phyloP scores from a whole-genome alignment of 2,113 vertebrate genomes.

The Leptocoma aspasia region DNA sequence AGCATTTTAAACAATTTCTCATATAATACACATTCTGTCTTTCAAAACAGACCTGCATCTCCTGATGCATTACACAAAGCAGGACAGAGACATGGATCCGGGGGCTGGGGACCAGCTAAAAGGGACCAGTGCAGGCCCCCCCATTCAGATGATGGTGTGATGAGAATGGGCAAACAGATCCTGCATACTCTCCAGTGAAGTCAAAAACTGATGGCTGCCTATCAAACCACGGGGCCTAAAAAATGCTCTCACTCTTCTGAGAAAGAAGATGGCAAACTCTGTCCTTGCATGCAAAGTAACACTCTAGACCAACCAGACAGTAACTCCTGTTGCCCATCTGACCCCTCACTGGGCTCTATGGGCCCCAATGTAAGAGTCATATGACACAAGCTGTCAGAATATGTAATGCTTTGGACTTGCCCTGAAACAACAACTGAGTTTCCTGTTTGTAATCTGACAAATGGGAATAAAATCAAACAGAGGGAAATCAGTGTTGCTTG shows the following conservation, averaged over 20 bases:
- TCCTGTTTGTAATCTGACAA: not conserved
- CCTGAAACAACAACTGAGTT: not conserved
- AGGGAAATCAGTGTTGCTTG: not conserved
- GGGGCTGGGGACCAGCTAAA: not conserved
- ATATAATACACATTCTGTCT: not conserved
- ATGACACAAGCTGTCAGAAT: not conserved
- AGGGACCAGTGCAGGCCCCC: not conserved
- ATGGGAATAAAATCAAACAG: not conserved
- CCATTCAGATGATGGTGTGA: not conserved
- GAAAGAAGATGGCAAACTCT: not conserved
- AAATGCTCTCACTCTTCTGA: not conserved
- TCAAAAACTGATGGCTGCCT: not conserved
- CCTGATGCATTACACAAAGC: not conserved
- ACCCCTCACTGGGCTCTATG: not conserved
- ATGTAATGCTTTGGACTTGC: not conserved
- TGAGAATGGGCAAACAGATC: not conserved
- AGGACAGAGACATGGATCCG: rapidly evolving
- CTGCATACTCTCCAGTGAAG: not conserved
- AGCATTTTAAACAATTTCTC: not conserved
- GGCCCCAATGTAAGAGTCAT: rapidly evolving
- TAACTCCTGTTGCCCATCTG: not conserved
- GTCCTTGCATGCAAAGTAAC: not conserved
- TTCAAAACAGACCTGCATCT: not conserved
- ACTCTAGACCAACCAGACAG: not conserved
- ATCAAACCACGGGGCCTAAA: not conserved